Conservation (phyloP, 2,797 vertebrate species). For the Tachyglossus aculeatus region DNA sequence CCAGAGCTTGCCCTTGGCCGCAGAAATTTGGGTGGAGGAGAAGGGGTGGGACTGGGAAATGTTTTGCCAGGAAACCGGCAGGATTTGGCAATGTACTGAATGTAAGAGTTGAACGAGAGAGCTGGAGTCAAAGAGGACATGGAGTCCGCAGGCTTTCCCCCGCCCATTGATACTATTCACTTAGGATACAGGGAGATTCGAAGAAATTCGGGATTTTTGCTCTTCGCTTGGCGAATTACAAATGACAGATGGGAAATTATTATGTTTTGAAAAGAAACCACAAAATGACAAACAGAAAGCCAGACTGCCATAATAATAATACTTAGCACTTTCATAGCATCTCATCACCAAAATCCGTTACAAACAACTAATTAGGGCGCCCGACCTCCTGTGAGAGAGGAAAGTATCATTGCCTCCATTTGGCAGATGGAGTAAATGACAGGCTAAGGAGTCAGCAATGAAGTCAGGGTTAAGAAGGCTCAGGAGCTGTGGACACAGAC, state of each 20-base stretch:
- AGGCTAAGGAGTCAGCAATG: conserved; percentile 29
- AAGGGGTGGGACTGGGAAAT: too few species aligned
- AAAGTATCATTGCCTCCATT: conserved; percentile 44
- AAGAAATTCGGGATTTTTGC: conserved; percentile 19
- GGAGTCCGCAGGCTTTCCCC: conserved; percentile 19
- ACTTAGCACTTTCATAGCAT: conserved; percentile 35
- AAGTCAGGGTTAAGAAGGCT: background rate
- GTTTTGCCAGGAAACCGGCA: background rate
- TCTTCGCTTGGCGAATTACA: conserved; percentile 41
- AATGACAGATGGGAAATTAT: conserved; percentile 52
- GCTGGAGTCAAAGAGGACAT: background rate
- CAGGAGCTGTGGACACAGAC: background rate
- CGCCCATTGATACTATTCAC: conserved; percentile 19
- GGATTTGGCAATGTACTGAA: background rate
- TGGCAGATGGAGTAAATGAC: conserved; percentile 51
- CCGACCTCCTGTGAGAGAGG: conserved; percentile 37
- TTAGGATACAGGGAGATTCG: conserved; percentile 15
- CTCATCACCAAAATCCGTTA: conserved; percentile 33
- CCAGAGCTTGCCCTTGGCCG: too few species aligned
- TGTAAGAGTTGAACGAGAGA: background rate
- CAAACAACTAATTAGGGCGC: conserved; percentile 45
- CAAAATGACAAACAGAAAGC: conserved; percentile 17
- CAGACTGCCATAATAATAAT: conserved; percentile 51
- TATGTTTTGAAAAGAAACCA: conserved; percentile 42
- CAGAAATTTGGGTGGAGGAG: too few species aligned